Conservation (phyloP, 2,113 vertebrate genomes). For the Parus major region DNA sequence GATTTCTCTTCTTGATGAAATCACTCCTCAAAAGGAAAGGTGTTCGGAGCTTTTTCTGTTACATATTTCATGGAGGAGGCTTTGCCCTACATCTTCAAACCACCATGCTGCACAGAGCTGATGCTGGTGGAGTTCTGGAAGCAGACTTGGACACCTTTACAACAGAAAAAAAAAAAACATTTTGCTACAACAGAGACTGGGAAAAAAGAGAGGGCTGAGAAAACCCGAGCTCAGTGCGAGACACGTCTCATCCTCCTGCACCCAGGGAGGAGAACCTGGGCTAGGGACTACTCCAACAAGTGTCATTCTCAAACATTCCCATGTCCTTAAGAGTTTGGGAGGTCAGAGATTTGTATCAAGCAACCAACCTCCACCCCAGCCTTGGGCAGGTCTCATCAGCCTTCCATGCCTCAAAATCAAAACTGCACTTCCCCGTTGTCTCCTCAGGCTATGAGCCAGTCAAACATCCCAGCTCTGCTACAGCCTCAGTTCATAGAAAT, state of each 20-base stretch:
- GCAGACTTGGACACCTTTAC: not conserved
- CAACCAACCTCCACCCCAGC: not conserved
- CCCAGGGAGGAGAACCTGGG: not conserved
- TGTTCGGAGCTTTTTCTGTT: not conserved
- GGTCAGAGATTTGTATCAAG: not conserved
- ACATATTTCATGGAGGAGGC: accelerated
- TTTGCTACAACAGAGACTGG: accelerated
- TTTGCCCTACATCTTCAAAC: not conserved
- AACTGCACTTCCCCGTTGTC: not conserved
- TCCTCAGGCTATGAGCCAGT: not conserved
- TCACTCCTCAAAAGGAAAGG: not conserved
- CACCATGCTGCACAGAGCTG: not conserved
- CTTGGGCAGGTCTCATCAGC: not conserved
- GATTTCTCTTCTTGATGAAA: not conserved
- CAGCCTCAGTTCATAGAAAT: not conserved
- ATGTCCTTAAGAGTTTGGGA: not conserved
- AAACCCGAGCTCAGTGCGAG: not conserved
- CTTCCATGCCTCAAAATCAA: not conserved
- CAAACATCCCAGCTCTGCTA: not conserved
- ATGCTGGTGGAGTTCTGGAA: not conserved
- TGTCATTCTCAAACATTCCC: not conserved
- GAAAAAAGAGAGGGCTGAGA: not conserved
- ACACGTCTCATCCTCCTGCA: not conserved
- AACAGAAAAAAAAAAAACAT: not conserved
- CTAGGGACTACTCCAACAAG: not conserved